Percentiles rank a stretch among this genome's conserved stretches.
phyloP scores from a whole-genome alignment of 2,888 invertebrate species.

The Ferdinandea cuprea region DNA sequence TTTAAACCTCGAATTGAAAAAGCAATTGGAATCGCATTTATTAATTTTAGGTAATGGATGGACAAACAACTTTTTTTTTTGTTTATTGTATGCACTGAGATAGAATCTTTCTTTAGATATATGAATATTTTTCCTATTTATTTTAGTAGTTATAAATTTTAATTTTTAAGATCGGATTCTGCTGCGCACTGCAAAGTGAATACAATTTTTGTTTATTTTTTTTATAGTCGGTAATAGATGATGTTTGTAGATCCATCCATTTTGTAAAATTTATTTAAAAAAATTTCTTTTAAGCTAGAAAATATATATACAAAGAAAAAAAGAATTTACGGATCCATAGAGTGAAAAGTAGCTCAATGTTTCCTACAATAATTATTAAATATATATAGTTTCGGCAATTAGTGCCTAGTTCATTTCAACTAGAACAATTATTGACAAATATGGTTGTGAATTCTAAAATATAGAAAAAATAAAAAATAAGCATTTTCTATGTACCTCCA shows the following conservation, averaged over 20 bases:
- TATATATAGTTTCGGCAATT: background rate
- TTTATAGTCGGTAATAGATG: background rate
- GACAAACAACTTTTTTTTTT: conserved; percentile 17
- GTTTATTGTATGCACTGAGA: too few relatives aligned
- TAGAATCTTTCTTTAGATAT: conserved; percentile 21
- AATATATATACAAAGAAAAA: conserved; percentile 15
- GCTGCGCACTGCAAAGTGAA: too few relatives aligned
- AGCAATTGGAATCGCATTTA: conserved; percentile 30
- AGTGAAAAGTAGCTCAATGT: conserved; percentile 11
- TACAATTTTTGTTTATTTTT: too few relatives aligned
- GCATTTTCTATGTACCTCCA: conserved; percentile 25
- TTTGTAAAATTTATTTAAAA: background rate
- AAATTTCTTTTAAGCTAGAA: background rate
- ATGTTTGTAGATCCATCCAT: background rate
- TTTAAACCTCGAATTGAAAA: conserved; percentile 45
- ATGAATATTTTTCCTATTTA: conserved; percentile 53
- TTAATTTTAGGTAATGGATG: conserved; percentile 31
- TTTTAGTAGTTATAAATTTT: conserved; percentile 40
- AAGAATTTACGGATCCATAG: background rate
- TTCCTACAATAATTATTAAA: background rate
- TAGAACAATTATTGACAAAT: conserved; percentile 25
- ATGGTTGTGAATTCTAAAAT: conserved; percentile 68
- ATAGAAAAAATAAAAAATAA: background rate
- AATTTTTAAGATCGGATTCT: background rate
- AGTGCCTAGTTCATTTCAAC: background rate